Percentiles rank a stretch among this genome's conserved stretches.
Conservation (phyloP, 2,113 vertebrate species). For the Motacilla tschutschensis region DNA sequence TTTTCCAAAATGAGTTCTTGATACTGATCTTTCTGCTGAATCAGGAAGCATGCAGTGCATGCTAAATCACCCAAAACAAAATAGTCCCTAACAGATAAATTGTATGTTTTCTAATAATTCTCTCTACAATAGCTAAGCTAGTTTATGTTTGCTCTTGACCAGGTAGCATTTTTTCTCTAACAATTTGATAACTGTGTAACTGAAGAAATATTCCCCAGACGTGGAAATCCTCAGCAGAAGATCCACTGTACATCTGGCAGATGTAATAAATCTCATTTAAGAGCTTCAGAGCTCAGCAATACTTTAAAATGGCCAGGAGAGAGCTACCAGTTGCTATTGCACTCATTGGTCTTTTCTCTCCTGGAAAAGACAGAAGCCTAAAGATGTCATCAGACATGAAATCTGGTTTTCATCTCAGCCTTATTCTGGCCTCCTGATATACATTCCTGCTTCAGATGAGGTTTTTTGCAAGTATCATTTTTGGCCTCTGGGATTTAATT, state of each 20-base stretch:
- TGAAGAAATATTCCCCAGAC: background rate
- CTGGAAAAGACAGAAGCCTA: background rate
- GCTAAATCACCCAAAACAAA: background rate
- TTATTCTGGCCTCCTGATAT: background rate
- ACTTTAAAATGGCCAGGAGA: background rate
- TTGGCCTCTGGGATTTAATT: background rate
- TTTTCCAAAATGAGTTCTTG: background rate
- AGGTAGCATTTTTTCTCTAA: background rate
- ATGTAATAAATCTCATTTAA: constrained; percentile 19
- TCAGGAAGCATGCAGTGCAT: background rate
- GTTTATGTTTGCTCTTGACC: background rate
- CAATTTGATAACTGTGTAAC: background rate
- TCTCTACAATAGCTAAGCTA: background rate
- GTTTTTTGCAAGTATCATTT: background rate
- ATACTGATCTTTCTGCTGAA: constrained; percentile 1
- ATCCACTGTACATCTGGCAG: background rate
- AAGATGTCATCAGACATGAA: background rate
- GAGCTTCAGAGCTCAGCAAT: background rate
- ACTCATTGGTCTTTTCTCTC: background rate
- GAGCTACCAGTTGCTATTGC: background rate
- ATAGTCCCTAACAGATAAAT: background rate
- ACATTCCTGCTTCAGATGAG: background rate
- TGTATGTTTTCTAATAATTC: background rate
- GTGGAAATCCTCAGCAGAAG: background rate
- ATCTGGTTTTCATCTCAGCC: background rate